phyloP scores from a whole-genome alignment of 2,888 invertebrate genomes.

The Scelioninae gen. 1 region DNA sequence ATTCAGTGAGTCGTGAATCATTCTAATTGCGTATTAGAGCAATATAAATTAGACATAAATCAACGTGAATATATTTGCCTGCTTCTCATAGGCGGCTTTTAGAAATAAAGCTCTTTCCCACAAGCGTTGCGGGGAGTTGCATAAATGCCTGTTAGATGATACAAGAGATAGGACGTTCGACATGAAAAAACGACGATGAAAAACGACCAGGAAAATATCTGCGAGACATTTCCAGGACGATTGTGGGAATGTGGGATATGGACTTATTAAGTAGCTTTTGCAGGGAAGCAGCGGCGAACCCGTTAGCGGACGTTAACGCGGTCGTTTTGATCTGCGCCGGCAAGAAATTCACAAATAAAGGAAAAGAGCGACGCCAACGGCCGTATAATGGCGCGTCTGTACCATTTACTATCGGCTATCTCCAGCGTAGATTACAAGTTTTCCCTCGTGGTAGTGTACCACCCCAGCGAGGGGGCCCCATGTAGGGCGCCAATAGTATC shows the following conservation, averaged over 20 bases:
- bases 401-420: conserved; percentile 80
- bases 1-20: conserved; percentile 39
- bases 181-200: conserved; percentile 39
- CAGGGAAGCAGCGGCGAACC: conserved; percentile 51
- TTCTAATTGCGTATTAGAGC: conserved; percentile 51
- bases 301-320: conserved; percentile 76
- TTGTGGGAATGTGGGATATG: conserved; percentile 60
- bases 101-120: conserved; percentile 65
- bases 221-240: conserved; percentile 60
- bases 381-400: conserved; percentile 73
- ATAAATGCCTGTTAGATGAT: conserved; percentile 52
- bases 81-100: conserved; percentile 31
- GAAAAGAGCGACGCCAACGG: conserved; percentile 69
- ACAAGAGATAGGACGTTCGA: conserved; percentile 51
- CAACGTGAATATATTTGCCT: conserved; percentile 31
- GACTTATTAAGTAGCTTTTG: conserved; percentile 67
- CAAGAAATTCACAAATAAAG: conserved; percentile 65
- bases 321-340: conserved; percentile 73
- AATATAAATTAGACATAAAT: conserved; percentile 49
- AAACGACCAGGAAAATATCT: conserved; percentile 59
- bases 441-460: conserved; percentile 68
- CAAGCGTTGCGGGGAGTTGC: conserved; percentile 32
- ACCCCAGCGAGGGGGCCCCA: conserved; percentile 63
- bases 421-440: conserved; percentile 76
- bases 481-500: conserved; percentile 60